Evolutionary conservation across 2,113 vertebrate species (phyloP), one percentile per base, ranked within the genome.

Genomic region (Cynoglossus semilaevis): DNA sequence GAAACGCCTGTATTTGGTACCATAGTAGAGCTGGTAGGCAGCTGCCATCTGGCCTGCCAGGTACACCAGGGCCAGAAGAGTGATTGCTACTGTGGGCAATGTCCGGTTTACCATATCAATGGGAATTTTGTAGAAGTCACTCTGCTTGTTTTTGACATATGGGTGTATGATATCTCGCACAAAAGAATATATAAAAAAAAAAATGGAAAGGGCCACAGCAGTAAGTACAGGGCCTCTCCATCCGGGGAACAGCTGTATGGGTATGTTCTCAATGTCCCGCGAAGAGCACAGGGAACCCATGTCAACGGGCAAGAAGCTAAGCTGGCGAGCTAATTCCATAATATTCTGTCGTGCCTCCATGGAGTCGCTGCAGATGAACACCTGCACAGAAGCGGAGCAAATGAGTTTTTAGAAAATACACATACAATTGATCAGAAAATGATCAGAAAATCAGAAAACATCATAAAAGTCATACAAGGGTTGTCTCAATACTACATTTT

Each of bases 81-180:
- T 96, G 76, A 98, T 95, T 38, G 95, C 93, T 6, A 98, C 94
- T 1, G 93, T 57, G 4, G 96, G 96, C 61, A 99, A 80, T 1
- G 96, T 99, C 82, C 94, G 93, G 65, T 99, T 99, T 71, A 98
- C 96, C 7, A 97, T 91, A 84, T 99, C 96, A 70, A 99, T 91
- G 12, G 96, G 96, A 69, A 99, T 96, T 90, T 97, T 98, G 85
- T 98, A 99, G 67, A 99, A 99, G 87, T 97, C 92, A 59, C 94
- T 96, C 86, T 96, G 95, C 56, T 92, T 92, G 73, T 89, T 92
- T 58, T 88, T 95, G 34, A 93, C 44, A 2, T 97, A 98, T 0
- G 96, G 96, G 83, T 99, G 92, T 44, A 99, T 90, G 68, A 98
- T 91, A 48, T 98, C 96, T 68, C 95, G 90, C 47, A 95, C 22